These are phyloP conservation scores for Branchinecta lynchi DNA, from an alignment of 1,140 invertebrate species.

Conservation along the genomic window DNA sequence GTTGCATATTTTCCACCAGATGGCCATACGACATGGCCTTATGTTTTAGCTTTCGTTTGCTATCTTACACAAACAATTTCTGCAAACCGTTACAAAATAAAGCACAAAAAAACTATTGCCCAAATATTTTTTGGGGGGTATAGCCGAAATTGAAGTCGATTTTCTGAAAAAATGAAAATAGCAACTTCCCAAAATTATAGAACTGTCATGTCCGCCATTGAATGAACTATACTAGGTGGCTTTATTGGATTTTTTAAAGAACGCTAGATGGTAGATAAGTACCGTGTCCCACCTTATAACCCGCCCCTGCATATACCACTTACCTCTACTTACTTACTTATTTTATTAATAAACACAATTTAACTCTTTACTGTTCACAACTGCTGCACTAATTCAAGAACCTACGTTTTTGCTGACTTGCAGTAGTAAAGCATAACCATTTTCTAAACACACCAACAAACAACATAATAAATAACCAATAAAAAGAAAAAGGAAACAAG, in stretches of 20 bases:
- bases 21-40: slow-evolving; percentile 4
- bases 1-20: slow-evolving; percentile 6
- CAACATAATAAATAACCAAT: too few relatives aligned
- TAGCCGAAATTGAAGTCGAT: not conserved
- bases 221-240: slow-evolving; percentile 6
- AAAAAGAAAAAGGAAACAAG: too few relatives aligned
- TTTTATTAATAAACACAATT: too few relatives aligned
- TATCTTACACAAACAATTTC: slow-evolving; percentile 7
- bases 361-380: too few relatives aligned
- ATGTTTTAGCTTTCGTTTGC: slow-evolving; percentile 9
- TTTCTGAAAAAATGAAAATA: slow-evolving; percentile 3
- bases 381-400: too few relatives aligned
- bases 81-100: slow-evolving; percentile 10
- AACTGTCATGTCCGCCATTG: slow-evolving; percentile 5
- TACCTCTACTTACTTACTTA: not conserved
- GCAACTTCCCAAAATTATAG: slow-evolving; percentile 2
- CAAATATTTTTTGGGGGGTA: not conserved
- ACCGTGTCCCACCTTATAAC: slow-evolving; percentile 1
- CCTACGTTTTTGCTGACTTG: too few relatives aligned
- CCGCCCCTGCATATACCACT: slow-evolving; percentile 8
- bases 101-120: slow-evolving; percentile 9
- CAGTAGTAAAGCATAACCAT: too few relatives aligned
- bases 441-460: too few relatives aligned
- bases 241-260: slow-evolving; percentile 10
- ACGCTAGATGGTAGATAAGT: slow-evolving; percentile 9